These are phyloP conservation scores for Tragelaphus oryx DNA, from an alignment of 2,797 vertebrate genomes.

Conservation along the genomic window DNA sequence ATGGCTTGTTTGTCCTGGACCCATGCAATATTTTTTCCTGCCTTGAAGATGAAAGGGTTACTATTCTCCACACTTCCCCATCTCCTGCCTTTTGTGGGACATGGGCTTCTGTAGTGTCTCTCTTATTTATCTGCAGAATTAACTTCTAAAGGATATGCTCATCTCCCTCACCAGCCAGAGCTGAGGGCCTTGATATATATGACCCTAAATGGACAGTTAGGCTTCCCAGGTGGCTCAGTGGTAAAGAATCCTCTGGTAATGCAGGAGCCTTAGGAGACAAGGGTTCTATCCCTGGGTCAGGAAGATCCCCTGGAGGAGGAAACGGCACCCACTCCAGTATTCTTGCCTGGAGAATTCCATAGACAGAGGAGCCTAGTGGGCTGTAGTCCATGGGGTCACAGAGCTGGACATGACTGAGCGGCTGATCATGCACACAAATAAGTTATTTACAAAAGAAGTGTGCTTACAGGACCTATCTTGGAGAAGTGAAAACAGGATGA, in stretches of 20 bases:
- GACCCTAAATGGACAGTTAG: neutral
- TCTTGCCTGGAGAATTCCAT: neutral
- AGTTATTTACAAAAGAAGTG: neutral
- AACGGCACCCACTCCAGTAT: neutral
- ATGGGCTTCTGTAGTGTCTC: neutral
- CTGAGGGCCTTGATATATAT: neutral
- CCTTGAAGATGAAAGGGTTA: slow-evolving; percentile 57
- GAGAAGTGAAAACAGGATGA: neutral
- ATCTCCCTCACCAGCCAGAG: neutral
- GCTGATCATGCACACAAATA: neutral
- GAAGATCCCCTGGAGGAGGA: neutral
- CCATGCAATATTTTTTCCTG: slow-evolving; percentile 34
- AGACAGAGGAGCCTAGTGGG: neutral
- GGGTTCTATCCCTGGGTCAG: neutral
- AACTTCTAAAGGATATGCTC: slow-evolving; percentile 27
- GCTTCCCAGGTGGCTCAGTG: neutral
- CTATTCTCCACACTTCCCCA: neutral
- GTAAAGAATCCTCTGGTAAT: neutral
- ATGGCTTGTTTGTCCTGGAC: slow-evolving; percentile 32
- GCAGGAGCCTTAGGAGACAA: neutral
- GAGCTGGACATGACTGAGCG: neutral
- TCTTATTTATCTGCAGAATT: slow-evolving; percentile 51
- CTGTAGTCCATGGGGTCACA: neutral
- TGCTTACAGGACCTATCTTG: neutral
- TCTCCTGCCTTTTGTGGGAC: slow-evolving; percentile 18